Evolutionary conservation across 2,888 invertebrate species (phyloP).

Genomic region (Tubulanus polymorphus): DNA sequence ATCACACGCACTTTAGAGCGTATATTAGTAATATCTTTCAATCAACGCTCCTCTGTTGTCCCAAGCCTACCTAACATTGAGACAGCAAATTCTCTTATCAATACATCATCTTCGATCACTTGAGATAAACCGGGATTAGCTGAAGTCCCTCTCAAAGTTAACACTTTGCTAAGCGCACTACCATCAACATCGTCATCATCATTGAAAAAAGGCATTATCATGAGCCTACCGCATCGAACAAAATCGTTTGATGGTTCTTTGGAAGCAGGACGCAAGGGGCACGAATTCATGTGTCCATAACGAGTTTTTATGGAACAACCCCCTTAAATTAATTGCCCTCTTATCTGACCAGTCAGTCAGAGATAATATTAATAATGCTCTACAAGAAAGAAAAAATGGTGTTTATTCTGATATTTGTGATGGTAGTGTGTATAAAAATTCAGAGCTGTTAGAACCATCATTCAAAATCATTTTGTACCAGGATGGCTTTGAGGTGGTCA

Average conservation of each 20-base stretch:
- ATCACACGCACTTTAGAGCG: background rate
- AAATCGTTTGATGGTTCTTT: background rate
- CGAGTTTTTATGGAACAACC: too few relatives aligned
- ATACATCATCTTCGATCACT: background rate
- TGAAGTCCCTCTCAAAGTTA: background rate
- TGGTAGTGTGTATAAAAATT: constrained; percentile 6
- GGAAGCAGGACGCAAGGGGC: background rate
- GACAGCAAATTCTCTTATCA: background rate
- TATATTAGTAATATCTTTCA: background rate
- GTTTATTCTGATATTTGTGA: constrained; percentile 5
- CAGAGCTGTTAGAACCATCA: constrained; percentile 1
- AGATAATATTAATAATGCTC: too few relatives aligned
- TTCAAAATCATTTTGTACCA: constrained; percentile 11
- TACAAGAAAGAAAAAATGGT: too few relatives aligned
- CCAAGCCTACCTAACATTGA: background rate
- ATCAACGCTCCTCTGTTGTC: background rate
- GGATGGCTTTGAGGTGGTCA: constrained; percentile 21
- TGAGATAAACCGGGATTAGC: background rate
- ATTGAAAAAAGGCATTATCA: background rate
- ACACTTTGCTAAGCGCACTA: background rate
- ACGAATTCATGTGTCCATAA: background rate
- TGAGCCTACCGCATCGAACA: background rate
- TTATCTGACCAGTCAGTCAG: too few relatives aligned
- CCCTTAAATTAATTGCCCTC: too few relatives aligned
- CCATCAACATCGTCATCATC: background rate